Conservation (phyloP, 2,113 vertebrate genomes). For the Dasypus novemcinctus region DNA sequence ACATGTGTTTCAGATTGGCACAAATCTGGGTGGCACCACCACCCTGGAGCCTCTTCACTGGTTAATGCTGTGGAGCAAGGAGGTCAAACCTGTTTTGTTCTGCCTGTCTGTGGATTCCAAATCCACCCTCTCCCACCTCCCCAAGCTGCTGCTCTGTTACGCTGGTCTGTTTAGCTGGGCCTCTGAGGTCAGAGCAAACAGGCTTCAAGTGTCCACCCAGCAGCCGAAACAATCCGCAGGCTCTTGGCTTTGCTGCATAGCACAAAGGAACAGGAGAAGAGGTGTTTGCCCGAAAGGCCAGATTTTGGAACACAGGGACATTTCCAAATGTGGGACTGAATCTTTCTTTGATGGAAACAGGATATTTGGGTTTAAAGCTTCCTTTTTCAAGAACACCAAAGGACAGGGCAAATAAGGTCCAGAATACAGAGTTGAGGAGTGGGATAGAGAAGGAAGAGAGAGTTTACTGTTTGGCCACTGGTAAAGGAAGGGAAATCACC, state of each 20-base stretch:
- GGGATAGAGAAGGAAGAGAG: background rate
- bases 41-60: background rate
- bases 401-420: background rate
- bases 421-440: background rate
- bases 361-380: conserved; percentile 27
- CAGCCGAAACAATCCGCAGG: background rate
- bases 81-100: background rate
- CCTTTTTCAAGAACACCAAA: background rate
- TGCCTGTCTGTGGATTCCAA: background rate
- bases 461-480: background rate
- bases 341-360: conserved; percentile 16
- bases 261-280: background rate
- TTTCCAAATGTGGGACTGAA: background rate
- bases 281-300: background rate
- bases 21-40: background rate
- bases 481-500: background rate
- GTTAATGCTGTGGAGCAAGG: background rate
- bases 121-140: background rate
- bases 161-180: background rate
- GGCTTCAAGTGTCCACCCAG: background rate
- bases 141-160: background rate
- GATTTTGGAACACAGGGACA: background rate
- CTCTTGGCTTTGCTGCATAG: conserved; percentile 52
- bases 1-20: background rate
- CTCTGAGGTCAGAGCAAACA: background rate